Conservation (phyloP, 2,113 vertebrate species). For the Misgurnus mizolepis region DNA sequence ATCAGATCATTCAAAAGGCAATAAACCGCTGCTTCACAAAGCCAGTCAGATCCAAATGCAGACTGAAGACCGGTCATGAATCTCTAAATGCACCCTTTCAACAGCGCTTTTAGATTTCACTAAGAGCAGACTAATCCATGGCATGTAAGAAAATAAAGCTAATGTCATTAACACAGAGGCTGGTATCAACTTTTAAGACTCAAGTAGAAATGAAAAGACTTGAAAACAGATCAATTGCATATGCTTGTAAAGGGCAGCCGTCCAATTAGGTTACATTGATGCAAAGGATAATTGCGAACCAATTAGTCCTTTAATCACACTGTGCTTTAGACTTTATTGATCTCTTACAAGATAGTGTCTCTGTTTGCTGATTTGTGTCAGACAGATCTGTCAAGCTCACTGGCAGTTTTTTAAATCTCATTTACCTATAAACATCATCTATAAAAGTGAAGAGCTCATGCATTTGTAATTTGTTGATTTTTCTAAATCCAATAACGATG, state of each 20-base stretch:
- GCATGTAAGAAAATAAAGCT: neutral
- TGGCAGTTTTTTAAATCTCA: no score
- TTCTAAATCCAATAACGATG: no score
- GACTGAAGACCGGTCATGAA: slow-evolving; percentile 60
- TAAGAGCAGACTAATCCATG: slow-evolving; percentile 63
- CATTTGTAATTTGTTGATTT: no score
- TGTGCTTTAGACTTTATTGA: slow-evolving; percentile 8
- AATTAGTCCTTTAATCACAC: slow-evolving; percentile 31
- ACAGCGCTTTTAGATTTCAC: slow-evolving; percentile 67
- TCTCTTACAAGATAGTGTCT: neutral
- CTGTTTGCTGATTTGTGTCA: neutral
- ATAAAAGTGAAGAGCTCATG: no score
- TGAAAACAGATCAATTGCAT: neutral
- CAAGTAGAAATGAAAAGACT: no score
- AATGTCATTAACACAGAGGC: neutral
- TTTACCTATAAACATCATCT: no score
- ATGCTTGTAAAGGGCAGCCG: slow-evolving; percentile 1
- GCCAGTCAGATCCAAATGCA: slow-evolving; percentile 60
- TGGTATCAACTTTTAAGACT: neutral
- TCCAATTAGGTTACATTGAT: neutral
- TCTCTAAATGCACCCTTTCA: slow-evolving; percentile 71
- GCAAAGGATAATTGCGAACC: neutral
- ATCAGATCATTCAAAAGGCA: slow-evolving; percentile 60
- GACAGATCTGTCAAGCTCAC: no score
- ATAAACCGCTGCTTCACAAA: slow-evolving; percentile 70